phyloP scores from a whole-genome alignment of 2,797 vertebrate species.

The Premnoplex brunnescens region DNA sequence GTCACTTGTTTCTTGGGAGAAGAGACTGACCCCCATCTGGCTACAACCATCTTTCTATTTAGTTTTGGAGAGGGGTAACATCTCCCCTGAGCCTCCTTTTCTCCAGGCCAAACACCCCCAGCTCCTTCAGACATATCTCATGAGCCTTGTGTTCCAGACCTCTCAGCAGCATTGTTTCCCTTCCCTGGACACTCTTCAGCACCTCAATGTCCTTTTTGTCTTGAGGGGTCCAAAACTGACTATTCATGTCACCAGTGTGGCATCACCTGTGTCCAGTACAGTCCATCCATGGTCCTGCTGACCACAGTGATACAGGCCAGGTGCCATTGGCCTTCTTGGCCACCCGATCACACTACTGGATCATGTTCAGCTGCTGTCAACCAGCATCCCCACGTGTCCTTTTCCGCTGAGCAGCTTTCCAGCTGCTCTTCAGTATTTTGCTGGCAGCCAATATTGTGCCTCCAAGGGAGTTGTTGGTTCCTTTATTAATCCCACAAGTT shows the following conservation, averaged over 20 bases:
- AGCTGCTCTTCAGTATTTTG: not conserved
- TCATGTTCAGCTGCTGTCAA: not conserved
- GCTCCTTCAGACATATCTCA: not conserved
- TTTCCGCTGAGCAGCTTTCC: not conserved
- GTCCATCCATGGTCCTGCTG: not conserved
- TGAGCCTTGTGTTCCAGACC: accelerated
- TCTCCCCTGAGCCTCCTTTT: not conserved
- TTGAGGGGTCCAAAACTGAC: not conserved
- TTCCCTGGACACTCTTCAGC: not conserved
- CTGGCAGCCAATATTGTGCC: not conserved
- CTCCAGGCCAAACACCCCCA: not conserved
- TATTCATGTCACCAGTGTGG: not conserved
- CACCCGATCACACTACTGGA: not conserved
- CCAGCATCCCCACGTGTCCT: not conserved
- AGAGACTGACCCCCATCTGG: not conserved
- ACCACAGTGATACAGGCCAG: not conserved
- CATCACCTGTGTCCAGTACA: accelerated
- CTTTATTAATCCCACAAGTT: not conserved
- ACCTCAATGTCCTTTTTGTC: not conserved
- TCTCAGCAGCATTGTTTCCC: not conserved
- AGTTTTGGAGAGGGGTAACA: not conserved
- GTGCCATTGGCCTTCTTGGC: not conserved
- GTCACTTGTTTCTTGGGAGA: not conserved
- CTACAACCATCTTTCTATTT: not conserved
- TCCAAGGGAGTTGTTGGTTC: not conserved